phyloP scores from a whole-genome alignment of 2,888 invertebrate species.

The Sipha maydis region DNA sequence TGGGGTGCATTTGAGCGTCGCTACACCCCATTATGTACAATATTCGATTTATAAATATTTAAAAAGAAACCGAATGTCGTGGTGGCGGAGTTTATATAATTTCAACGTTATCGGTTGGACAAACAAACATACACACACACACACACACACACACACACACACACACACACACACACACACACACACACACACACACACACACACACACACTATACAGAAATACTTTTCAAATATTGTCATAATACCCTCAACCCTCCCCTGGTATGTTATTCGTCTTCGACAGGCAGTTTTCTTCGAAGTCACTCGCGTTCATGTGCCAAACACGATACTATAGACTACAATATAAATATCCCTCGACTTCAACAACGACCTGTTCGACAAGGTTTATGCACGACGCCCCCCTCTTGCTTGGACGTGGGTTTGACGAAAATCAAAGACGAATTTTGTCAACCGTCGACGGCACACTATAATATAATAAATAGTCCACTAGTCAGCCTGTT shows the following conservation, averaged over 20 bases:
- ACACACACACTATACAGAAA: background rate
- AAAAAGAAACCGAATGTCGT: slow-evolving; percentile 11
- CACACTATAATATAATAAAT: background rate
- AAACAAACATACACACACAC: too few relatives aligned
- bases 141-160: background rate
- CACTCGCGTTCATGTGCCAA: background rate
- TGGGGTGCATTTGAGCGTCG: background rate
- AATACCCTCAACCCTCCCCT: too few relatives aligned
- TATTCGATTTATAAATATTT: slow-evolving; percentile 47
- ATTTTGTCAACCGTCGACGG: slow-evolving; percentile 5
- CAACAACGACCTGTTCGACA: too few relatives aligned
- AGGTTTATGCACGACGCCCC: background rate
- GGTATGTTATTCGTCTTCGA: background rate
- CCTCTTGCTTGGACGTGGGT: background rate
- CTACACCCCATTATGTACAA: background rate
- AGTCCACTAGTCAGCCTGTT: too few relatives aligned
- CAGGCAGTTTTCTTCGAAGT: background rate
- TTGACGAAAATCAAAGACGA: slow-evolving; percentile 49
- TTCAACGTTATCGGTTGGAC: slow-evolving; percentile 18
- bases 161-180: background rate
- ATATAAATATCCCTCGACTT: too few relatives aligned
- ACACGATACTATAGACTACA: background rate
- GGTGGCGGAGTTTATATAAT: slow-evolving; percentile 15
- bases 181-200: background rate
- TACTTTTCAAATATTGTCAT: slow-evolving; percentile 6